Evolutionary conservation across 1,140 invertebrate genomes (phyloP).

Genomic region (Anthonomus grandis): DNA sequence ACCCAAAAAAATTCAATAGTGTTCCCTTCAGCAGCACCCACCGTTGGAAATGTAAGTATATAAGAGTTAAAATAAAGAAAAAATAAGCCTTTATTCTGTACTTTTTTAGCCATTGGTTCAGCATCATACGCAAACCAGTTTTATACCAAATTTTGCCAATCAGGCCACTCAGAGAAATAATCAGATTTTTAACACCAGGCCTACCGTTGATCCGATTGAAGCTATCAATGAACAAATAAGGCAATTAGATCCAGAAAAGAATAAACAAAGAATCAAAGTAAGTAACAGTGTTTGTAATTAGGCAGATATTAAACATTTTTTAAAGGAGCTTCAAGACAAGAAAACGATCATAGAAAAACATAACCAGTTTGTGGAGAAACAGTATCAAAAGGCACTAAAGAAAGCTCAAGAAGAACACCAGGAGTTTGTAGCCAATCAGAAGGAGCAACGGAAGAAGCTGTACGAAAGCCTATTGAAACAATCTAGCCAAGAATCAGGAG

Average conservation of each 20-base stretch:
- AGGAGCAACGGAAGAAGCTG: constrained; percentile 48
- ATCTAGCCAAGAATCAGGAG: constrained; percentile 25
- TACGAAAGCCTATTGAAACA: constrained; percentile 48
- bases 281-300: background rate
- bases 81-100: background rate
- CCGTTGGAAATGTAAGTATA: background rate
- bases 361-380: constrained; percentile 65
- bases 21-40: constrained; percentile 18
- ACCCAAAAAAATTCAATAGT: constrained; percentile 23
- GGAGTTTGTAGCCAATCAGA: constrained; percentile 59
- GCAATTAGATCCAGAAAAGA: constrained; percentile 55
- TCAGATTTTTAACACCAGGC: constrained; percentile 40
- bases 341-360: constrained; percentile 66
- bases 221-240: constrained; percentile 48
- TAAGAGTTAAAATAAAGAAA: background rate
- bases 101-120: constrained; percentile 27
- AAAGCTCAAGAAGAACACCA: constrained; percentile 63
- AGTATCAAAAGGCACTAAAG: constrained; percentile 64
- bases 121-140: constrained; percentile 48
- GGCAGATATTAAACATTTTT: background rate
- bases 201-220: constrained; percentile 41
- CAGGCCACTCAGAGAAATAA: constrained; percentile 26
- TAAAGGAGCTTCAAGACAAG: constrained; percentile 57
- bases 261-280: constrained; percentile 56
- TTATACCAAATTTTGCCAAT: constrained; percentile 39